Conservation (phyloP, 2,113 vertebrate genomes). For the Hemichromis elongatus region DNA sequence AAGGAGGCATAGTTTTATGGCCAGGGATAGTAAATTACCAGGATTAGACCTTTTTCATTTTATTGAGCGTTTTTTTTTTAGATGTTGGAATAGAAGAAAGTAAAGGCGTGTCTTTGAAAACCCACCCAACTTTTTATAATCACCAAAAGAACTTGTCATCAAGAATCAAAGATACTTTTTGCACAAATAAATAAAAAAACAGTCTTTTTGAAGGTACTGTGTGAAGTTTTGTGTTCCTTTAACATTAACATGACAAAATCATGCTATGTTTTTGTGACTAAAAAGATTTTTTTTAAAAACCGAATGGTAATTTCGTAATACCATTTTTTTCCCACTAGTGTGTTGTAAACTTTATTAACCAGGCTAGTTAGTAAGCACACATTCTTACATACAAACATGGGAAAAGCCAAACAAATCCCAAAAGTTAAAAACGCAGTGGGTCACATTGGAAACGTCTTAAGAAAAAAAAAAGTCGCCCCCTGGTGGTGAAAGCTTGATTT, state of each 20-base stretch:
- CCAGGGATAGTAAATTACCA: conserved; percentile 42
- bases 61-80: not conserved
- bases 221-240: not conserved
- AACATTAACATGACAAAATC: not conserved
- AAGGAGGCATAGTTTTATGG: not conserved
- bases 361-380: not conserved
- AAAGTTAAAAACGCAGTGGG: not conserved
- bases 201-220: not conserved
- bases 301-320: not conserved
- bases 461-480: too few relatives aligned
- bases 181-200: too few relatives aligned
- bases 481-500: not conserved
- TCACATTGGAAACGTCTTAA: not conserved
- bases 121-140: not conserved
- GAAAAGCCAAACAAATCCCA: not conserved
- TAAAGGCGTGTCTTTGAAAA: not conserved
- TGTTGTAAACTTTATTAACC: not conserved
- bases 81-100: not conserved
- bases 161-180: too few relatives aligned
- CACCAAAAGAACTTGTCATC: too few relatives aligned
- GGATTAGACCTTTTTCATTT: not conserved
- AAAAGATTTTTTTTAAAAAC: not conserved
- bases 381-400: not conserved
- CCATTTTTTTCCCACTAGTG: not conserved
- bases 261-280: not conserved